Evolutionary conservation across 1,140 invertebrate species (phyloP).

Genomic region (Platyura marginata): DNA sequence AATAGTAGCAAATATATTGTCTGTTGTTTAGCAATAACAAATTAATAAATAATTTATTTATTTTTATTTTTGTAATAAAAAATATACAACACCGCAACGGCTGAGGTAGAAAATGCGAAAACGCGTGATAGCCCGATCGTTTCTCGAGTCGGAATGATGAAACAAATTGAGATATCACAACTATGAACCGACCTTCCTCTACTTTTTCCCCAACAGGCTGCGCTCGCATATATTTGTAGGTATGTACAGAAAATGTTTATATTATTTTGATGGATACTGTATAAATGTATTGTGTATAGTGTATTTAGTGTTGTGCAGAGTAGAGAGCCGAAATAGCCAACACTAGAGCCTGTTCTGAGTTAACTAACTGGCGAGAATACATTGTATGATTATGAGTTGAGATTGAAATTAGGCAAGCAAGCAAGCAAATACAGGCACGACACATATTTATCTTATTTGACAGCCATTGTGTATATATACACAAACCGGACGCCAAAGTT

Average conservation of each 20-base stretch:
- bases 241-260: neutral
- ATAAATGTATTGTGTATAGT: too few relatives aligned
- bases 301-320: too few relatives aligned
- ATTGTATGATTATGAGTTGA: neutral
- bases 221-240: neutral
- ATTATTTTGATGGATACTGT: too few relatives aligned
- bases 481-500: neutral
- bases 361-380: too few relatives aligned
- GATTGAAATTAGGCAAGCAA: neutral
- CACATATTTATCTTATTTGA: neutral
- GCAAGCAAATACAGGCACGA: neutral
- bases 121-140: slow-evolving; percentile 4
- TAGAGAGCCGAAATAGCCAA: too few relatives aligned
- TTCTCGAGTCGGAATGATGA: slow-evolving; percentile 7
- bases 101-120: slow-evolving; percentile 3
- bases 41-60: too few relatives aligned
- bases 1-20: too few relatives aligned
- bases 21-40: too few relatives aligned
- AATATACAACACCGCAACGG: neutral
- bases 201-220: too few relatives aligned
- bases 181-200: slow-evolving; percentile 6
- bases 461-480: neutral
- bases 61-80: too few relatives aligned
- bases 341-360: too few relatives aligned
- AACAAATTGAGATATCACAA: slow-evolving; percentile 3